phyloP scores from a whole-genome alignment of 2,888 invertebrate genomes.

The Ethmia dodecea region DNA sequence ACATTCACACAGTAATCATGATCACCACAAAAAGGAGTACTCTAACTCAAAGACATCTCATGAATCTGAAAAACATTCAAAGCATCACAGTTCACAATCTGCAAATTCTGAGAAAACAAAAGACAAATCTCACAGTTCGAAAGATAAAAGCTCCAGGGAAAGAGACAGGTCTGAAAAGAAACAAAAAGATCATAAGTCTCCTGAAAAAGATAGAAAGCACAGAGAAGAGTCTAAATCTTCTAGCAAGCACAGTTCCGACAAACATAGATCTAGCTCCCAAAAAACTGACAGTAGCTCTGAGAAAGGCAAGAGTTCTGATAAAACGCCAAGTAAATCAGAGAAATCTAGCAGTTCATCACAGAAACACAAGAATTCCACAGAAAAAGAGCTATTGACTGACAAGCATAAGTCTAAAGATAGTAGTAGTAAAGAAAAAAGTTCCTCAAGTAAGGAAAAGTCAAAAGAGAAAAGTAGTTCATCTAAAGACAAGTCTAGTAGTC shows the following conservation, averaged over 20 bases:
- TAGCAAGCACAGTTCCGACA: slow-evolving; percentile 35
- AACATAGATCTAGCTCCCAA: slow-evolving; percentile 27
- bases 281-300: slow-evolving; percentile 25
- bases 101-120: slow-evolving; percentile 42
- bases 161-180: slow-evolving; percentile 42
- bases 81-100: slow-evolving; percentile 33
- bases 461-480: slow-evolving; percentile 54
- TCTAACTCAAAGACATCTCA: slow-evolving; percentile 32
- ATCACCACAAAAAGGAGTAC: slow-evolving; percentile 33
- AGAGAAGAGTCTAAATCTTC: slow-evolving; percentile 28
- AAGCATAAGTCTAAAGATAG: slow-evolving; percentile 40
- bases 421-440: slow-evolving; percentile 52
- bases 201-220: slow-evolving; percentile 36
- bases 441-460: slow-evolving; percentile 53
- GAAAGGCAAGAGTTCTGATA: too few relatives aligned
- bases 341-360: slow-evolving; percentile 23
- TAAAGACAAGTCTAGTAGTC: slow-evolving; percentile 55
- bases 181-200: slow-evolving; percentile 35
- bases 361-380: slow-evolving; percentile 36
- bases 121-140: slow-evolving; percentile 43
- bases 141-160: slow-evolving; percentile 41
- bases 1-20: slow-evolving; percentile 20
- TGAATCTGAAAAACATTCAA: slow-evolving; percentile 33
- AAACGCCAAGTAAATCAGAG: slow-evolving; percentile 19
- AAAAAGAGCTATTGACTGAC: slow-evolving; percentile 27